Conservation (phyloP, 2,113 vertebrate genomes). For the Gambusia holbrooki region DNA sequence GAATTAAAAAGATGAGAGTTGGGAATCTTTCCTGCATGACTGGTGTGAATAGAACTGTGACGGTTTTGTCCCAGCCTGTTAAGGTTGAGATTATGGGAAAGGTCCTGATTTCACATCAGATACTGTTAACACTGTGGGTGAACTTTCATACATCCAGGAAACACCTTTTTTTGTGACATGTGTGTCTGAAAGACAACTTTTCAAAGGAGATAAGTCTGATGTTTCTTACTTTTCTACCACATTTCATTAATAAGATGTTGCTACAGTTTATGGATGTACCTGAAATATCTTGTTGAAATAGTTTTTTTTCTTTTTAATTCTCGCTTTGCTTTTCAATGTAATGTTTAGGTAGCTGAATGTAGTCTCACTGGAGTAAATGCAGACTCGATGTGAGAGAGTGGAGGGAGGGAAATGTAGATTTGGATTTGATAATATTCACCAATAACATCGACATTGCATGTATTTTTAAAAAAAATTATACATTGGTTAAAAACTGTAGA, state of each 20-base stretch:
- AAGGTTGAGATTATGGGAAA: neutral
- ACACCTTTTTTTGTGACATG: neutral
- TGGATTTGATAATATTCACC: neutral
- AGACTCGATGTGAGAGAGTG: neutral
- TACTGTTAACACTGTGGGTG: neutral
- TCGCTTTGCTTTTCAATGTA: no score
- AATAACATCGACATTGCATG: neutral
- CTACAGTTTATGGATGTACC: no score
- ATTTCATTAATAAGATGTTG: neutral
- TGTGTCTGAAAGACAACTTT: neutral
- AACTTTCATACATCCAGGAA: neutral
- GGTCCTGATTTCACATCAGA: constrained; percentile 26
- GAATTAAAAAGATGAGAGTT: neutral
- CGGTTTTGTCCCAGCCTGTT: neutral
- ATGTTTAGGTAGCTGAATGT: neutral
- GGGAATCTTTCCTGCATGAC: constrained; percentile 47
- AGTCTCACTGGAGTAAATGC: neutral
- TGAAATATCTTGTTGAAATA: neutral
- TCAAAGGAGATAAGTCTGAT: neutral
- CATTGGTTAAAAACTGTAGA: no score
- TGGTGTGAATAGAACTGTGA: constrained; percentile 40
- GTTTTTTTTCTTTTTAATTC: neutral
- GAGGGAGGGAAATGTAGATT: neutral
- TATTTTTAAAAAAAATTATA: neutral
- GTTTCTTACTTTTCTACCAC: neutral